These are phyloP conservation scores for Congeria kusceri DNA, from an alignment of 2,888 invertebrate genomes.

Conservation along the genomic window DNA sequence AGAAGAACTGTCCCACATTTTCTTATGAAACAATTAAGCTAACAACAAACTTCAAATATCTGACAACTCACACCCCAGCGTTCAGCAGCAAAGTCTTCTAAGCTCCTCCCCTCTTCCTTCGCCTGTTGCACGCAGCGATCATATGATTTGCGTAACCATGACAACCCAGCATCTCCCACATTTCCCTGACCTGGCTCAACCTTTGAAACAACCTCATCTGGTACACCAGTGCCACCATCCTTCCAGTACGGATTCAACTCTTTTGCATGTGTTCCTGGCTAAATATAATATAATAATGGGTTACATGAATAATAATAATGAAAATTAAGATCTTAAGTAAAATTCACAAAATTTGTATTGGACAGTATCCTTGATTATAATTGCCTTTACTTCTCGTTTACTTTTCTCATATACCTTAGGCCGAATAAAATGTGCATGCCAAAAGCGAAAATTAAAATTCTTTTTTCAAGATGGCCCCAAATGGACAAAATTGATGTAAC, in stretches of 20 bases:
- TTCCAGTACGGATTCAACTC: constrained; percentile 98
- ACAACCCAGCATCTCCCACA: constrained; percentile 87
- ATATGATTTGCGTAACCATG: constrained; percentile 87
- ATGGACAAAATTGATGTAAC: too few species aligned
- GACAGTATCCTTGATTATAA: too few species aligned
- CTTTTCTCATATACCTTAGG: background rate
- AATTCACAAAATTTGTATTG: too few species aligned
- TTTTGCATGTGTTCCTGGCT: constrained; percentile 90
- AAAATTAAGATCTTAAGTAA: background rate
- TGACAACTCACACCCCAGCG: constrained; percentile 87
- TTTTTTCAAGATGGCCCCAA: too few species aligned
- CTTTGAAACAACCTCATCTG: constrained; percentile 84
- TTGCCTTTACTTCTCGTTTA: too few species aligned
- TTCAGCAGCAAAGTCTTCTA: constrained; percentile 88
- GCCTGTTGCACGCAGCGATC: constrained; percentile 87
- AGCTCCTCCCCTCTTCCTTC: constrained; percentile 86
- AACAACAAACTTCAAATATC: too few species aligned
- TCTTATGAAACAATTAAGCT: too few species aligned
- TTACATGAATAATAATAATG: background rate
- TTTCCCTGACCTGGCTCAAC: constrained; percentile 3
- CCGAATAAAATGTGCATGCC: too few species aligned
- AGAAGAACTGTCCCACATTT: too few species aligned
- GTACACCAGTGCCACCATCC: constrained; percentile 94
- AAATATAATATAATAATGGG: constrained; percentile 29
- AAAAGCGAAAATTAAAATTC: too few species aligned